Evolutionary conservation across 2,888 invertebrate genomes (phyloP), one percentile per base, ranked within the genome.

Genomic region (Agriopis leucophaearia): DNA sequence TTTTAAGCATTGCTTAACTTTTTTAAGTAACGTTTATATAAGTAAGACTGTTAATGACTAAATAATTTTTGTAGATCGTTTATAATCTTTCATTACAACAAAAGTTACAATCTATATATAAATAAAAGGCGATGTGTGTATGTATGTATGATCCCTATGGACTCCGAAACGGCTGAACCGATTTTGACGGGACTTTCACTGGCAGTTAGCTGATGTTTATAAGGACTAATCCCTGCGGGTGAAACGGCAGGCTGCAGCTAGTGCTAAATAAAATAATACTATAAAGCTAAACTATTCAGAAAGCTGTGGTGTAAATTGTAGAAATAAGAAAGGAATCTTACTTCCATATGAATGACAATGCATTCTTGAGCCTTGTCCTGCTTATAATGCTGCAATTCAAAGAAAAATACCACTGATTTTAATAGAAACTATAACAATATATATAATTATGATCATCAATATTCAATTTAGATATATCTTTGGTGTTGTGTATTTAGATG

Each of bases 281-380:
- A n/a, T 38, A 40, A n/a, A 52, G 36, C 36, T 9, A 1, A 15
- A 5, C 8, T 36, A 15, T 16, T 40, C 16, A 7, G 36, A 38
- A 51, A 50, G 59, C 42, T 27, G 42, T 40, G 40, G 27, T 42
- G 50, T 47, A 40, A 47, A 62, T 35, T 38, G 15, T 13, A 56
- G 8, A 54, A 50, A 38, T 40, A 42, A 27, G 12, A 57, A 59
- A 60, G 59, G 81, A 79, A 75, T 87, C 93, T 92, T 93, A 93
- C 93, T 91, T 92, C 92, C 91, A 92, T 75, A 91, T 62, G 83
- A 87, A 79, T 74, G 86, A 88, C 73, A 92, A 77, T 74, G 89
- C 80, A 88, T 82, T 88, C 84, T 91, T 89, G 84, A 90, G 81
- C 91, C 92, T 89, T 88, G 87, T 87, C 84, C 88, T 84, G 88